A percentile compares a stretch with the other conserved stretches of the same genome.
Evolutionary conservation across 2,113 vertebrate species (phyloP).

Genomic region (Tenebrosternarchus preto): DNA sequence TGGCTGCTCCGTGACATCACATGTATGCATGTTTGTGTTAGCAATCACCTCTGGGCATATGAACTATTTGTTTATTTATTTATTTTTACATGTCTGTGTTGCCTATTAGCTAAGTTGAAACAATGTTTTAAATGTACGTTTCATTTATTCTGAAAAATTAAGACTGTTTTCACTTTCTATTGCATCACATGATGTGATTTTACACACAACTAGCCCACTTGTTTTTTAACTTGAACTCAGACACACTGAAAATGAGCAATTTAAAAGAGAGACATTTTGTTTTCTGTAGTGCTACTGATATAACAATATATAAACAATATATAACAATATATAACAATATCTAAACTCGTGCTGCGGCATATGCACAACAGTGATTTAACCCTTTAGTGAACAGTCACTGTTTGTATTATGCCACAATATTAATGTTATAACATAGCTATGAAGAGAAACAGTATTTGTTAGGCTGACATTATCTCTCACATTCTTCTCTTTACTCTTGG

Average conservation of each 20-base stretch:
- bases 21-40: not conserved
- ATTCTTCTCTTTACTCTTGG: no score
- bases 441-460: no score
- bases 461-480: no score
- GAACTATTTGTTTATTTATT: no score
- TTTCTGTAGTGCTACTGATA: not conserved
- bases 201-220: conserved; percentile 4
- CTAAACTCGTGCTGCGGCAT: no score
- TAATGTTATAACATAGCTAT: no score
- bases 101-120: not conserved
- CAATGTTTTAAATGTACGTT: not conserved
- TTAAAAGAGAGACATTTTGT: not conserved
- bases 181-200: conserved; percentile 32
- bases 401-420: no score
- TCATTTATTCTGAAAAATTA: not conserved
- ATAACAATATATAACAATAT: no score
- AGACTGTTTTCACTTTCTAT: not conserved
- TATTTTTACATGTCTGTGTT: not conserved
- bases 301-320: not conserved
- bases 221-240: not conserved
- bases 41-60: not conserved
- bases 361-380: no score
- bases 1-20: not conserved
- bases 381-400: not conserved
- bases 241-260: not conserved